Conservation (phyloP, 2,888 invertebrate genomes). For the Sussaba pulchella region DNA sequence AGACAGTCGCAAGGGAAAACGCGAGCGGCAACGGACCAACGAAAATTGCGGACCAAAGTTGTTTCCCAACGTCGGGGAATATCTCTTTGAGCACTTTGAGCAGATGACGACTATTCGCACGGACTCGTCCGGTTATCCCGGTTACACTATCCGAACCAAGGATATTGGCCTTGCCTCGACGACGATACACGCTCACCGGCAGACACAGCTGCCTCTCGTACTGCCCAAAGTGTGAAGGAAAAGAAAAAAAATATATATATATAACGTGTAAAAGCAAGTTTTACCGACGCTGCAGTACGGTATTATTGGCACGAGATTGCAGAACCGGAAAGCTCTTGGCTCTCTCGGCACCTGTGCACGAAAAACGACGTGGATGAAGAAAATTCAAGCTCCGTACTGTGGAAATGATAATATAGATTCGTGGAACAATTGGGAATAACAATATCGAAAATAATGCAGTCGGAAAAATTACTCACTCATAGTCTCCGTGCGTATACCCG, state of each 20-base stretch:
- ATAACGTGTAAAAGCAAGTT: conserved; percentile 35
- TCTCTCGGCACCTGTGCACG: conserved; percentile 14
- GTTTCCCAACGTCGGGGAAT: conserved; percentile 75
- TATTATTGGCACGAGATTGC: conserved; percentile 49
- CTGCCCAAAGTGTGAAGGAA: conserved; percentile 19
- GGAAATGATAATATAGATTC: neutral
- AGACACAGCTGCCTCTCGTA: conserved; percentile 26
- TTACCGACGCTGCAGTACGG: conserved; percentile 28
- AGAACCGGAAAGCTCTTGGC: conserved; percentile 8
- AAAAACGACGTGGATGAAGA: neutral
- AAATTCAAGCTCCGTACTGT: neutral
- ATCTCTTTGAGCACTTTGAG: conserved; percentile 79
- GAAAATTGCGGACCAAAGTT: conserved; percentile 82
- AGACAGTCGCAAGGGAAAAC: conserved; percentile 52
- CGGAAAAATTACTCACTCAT: conserved; percentile 76
- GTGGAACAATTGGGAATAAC: neutral
- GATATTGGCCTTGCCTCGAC: conserved; percentile 53
- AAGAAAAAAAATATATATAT: neutral
- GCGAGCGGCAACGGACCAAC: conserved; percentile 65
- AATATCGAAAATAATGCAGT: neutral
- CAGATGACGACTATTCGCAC: conserved; percentile 78
- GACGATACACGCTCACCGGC: conserved; percentile 36
- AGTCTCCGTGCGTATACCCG: conserved; percentile 76
- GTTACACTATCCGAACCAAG: conserved; percentile 33
- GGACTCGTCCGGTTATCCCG: conserved; percentile 20